phyloP scores from a whole-genome alignment of 2,113 vertebrate genomes.

The Campylomormyrus numenius region DNA sequence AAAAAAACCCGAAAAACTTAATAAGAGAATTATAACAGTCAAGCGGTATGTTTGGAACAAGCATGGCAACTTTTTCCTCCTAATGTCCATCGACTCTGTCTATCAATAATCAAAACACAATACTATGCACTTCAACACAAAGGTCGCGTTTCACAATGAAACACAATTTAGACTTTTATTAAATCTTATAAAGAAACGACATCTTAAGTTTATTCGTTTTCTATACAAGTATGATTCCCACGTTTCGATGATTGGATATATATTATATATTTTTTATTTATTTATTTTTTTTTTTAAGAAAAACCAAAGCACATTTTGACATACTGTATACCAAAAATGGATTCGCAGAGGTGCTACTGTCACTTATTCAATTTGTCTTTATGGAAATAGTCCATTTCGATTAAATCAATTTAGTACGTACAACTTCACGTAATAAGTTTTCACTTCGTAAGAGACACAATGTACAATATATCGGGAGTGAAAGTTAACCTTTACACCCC shows the following conservation, averaged over 20 bases:
- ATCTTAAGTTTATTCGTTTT: background rate
- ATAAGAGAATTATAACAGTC: background rate
- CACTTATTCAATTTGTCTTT: background rate
- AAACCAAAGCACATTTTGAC: background rate
- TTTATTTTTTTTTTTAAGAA: too few species aligned
- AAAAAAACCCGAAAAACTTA: background rate
- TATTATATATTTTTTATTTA: background rate
- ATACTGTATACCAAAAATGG: background rate
- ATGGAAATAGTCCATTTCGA: background rate
- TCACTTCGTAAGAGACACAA: background rate
- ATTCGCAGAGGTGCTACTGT: background rate
- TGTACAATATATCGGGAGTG: background rate
- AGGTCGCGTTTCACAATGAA: background rate
- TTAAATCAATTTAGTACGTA: background rate
- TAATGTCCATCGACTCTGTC: background rate
- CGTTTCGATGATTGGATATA: background rate
- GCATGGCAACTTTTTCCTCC: background rate
- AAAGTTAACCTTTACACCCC: background rate
- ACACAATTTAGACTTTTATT: background rate
- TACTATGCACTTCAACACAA: background rate
- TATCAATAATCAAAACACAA: background rate
- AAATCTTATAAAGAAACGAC: background rate
- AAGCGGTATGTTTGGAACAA: background rate
- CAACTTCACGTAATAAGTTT: background rate
- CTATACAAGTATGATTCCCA: background rate